Evolutionary conservation across 2,888 invertebrate genomes (phyloP).

Genomic region (Hymenopus coronatus): DNA sequence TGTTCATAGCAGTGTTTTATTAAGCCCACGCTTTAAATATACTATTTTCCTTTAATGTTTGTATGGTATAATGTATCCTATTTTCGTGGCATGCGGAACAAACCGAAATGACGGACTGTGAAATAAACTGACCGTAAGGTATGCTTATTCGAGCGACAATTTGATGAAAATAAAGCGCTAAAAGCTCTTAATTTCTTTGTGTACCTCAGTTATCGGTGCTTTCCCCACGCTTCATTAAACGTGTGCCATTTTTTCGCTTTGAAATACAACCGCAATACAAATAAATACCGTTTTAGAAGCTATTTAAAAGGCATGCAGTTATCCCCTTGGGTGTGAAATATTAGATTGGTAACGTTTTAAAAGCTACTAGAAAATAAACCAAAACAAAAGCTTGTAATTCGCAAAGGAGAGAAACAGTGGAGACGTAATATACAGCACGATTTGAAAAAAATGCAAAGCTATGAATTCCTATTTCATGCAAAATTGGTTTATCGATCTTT

Average conservation of each 20-base stretch:
- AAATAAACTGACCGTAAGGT: neutral
- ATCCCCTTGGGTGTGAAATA: neutral
- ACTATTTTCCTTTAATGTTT: neutral
- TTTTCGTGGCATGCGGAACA: neutral
- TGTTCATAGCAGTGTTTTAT: neutral
- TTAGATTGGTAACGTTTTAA: neutral
- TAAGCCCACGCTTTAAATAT: neutral
- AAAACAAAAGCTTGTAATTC: neutral
- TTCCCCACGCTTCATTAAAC: neutral
- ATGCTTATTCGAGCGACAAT: neutral
- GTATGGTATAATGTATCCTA: neutral
- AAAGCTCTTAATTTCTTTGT: neutral
- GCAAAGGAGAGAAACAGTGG: neutral
- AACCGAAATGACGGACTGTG: neutral
- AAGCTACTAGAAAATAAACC: neutral
- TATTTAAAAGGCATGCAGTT: neutral
- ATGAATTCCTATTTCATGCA: neutral
- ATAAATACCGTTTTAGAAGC: neutral
- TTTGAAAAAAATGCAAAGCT: neutral
- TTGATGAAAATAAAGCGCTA: neutral
- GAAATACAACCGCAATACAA: neutral
- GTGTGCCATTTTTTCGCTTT: neutral
- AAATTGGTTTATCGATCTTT: neutral
- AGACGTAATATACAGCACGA: neutral
- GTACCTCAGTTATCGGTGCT: neutral